These are phyloP conservation scores for Caranx ignobilis DNA, from an alignment of 2,113 vertebrate genomes.

Conservation along the genomic window DNA sequence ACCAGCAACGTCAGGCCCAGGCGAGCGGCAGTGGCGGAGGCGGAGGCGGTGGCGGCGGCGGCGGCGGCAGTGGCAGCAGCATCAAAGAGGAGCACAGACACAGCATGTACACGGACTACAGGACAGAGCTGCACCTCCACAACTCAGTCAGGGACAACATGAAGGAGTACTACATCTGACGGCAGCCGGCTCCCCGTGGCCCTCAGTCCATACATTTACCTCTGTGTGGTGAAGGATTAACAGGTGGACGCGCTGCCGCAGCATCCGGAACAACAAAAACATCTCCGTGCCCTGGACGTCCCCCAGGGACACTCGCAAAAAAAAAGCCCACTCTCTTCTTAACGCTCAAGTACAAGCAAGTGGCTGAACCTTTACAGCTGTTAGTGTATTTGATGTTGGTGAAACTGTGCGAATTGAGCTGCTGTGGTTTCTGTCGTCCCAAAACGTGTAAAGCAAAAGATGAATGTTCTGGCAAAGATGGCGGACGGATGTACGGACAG, in stretches of 20 bases:
- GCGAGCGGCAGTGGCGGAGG: conserved; percentile 76
- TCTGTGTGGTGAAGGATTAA: conserved; percentile 49
- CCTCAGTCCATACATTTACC: conserved; percentile 52
- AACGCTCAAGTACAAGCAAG: conserved; percentile 44
- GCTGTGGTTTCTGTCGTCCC: conserved; percentile 68
- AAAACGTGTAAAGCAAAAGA: conserved; percentile 59
- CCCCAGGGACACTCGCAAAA: conserved; percentile 39
- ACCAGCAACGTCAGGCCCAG: conserved; percentile 91
- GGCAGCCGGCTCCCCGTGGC: conserved; percentile 2
- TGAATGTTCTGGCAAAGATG: conserved; percentile 1
- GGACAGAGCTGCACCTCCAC: conserved; percentile 93
- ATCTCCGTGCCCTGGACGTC: conserved; percentile 37
- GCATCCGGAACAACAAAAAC: conserved; percentile 28
- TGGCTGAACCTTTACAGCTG: conserved; percentile 50
- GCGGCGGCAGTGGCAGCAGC: conserved; percentile 28
- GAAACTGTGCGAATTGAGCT: conserved; percentile 63
- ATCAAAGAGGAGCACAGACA: conserved; percentile 89
- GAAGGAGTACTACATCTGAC: conserved; percentile 98
- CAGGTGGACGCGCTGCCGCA: conserved; percentile 41
- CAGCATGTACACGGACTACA: conserved; percentile 89
- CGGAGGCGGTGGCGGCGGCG: too few relatives aligned
- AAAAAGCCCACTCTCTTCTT: conserved; percentile 23
- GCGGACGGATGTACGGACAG: not conserved
- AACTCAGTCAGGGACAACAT: conserved; percentile 92
- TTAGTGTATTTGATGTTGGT: conserved; percentile 71